Conservation (phyloP, 2,797 vertebrate genomes). For the Heliangelus exortis region DNA sequence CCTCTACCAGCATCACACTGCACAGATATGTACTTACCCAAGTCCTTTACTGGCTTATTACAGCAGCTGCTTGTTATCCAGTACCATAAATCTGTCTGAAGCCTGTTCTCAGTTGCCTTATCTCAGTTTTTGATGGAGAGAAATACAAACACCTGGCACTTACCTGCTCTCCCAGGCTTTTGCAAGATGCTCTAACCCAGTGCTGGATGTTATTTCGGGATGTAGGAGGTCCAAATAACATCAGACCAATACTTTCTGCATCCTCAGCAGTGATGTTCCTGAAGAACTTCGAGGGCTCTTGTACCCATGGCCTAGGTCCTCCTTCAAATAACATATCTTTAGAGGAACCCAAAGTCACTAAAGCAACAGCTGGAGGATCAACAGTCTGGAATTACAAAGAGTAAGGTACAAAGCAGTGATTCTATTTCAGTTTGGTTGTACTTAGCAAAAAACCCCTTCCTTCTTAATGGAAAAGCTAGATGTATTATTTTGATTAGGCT, state of each 20-base stretch:
- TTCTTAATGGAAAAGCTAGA: background rate
- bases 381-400: slow-evolving; percentile 83
- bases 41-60: background rate
- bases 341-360: slow-evolving; percentile 95
- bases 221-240: slow-evolving; percentile 75
- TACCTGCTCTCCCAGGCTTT: slow-evolving; percentile 92
- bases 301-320: slow-evolving; percentile 94
- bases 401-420: background rate
- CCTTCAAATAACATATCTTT: slow-evolving; percentile 95
- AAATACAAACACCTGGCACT: background rate
- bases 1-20: background rate
- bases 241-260: slow-evolving; percentile 74
- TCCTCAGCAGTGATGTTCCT: slow-evolving; percentile 85
- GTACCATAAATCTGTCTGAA: background rate
- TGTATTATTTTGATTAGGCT: background rate
- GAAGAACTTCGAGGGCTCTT: slow-evolving; percentile 95
- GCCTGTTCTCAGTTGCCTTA: background rate
- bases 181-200: slow-evolving; percentile 87
- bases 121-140: background rate
- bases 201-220: slow-evolving; percentile 87
- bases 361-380: slow-evolving; percentile 87
- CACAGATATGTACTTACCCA: background rate
- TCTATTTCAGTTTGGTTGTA: background rate
- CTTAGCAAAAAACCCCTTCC: background rate
- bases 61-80: background rate